Evolutionary conservation across 1,140 invertebrate genomes (phyloP), one percentile per base, ranked within the genome.

Genomic region (Acyrthosiphon pisum): DNA sequence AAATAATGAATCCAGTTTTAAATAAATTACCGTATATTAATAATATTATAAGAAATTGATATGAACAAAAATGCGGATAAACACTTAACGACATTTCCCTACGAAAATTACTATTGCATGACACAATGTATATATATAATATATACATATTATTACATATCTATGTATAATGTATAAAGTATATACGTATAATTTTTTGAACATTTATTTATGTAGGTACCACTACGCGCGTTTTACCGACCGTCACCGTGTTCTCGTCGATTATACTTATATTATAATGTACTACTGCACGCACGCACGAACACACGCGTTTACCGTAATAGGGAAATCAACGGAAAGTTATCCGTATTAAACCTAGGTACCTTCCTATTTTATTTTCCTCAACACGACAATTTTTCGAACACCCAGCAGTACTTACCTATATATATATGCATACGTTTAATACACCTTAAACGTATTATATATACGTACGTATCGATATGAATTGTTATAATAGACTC

Each of bases 21-120:
- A 68, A 90, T 68, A 60, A 90, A 60, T 90, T 68, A 68, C 89
- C 89, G 53, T 68, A 90, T 60, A 56, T 89, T 89, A 60, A 90
- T 90, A 90, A 90, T 56, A 60, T 60, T 41, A 60, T 90, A n/a
- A 60, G 53, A 41, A 90, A 68, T 90, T 68, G 88, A 90, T 90
- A 60, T 30, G 30, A 60, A 90, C 53, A 26, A 90, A 60, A 60
- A 60, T 26, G 53, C 41, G 89, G 53, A 44, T 68, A 68, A 90
- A 90, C 56, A 68, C 89, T 60, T 41, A 68, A 60, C 14, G 89
- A 60, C 88, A 60, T 53, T 89, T 89, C 48, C 48, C 44, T 23
- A 56, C 48, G 88, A 89, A 89, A 89, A 89, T 56, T 89, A 56
- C 88, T 37, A 56, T 89, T 53, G 88, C 48, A 53, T 89, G 87